These are phyloP conservation scores for Halictus quadricinctus DNA, from an alignment of 2,888 invertebrate genomes.

Conservation along the genomic window DNA sequence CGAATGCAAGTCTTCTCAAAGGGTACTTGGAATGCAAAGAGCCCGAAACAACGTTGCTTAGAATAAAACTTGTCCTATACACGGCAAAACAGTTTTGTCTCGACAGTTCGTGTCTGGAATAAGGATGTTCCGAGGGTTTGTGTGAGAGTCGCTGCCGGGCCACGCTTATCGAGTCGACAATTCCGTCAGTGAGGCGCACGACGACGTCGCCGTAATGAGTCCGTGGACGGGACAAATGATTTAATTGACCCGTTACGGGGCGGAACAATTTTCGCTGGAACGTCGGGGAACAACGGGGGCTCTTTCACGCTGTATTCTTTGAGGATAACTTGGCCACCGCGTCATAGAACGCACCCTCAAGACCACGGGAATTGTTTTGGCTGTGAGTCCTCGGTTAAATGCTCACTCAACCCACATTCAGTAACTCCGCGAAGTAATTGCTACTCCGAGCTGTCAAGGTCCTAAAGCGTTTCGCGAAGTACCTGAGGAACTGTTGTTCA, in stretches of 20 bases:
- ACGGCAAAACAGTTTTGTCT: background rate
- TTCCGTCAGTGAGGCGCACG: background rate
- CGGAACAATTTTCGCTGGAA: background rate
- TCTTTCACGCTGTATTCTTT: slow-evolving; percentile 30
- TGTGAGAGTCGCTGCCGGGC: background rate
- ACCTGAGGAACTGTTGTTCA: slow-evolving; percentile 48
- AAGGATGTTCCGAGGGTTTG: background rate
- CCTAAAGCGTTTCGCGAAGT: slow-evolving; percentile 47
- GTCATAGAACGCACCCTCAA: slow-evolving; percentile 42
- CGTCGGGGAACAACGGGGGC: background rate
- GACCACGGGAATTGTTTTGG: slow-evolving; percentile 63
- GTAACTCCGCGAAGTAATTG: slow-evolving; percentile 64
- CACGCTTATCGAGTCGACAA: slow-evolving; percentile 8
- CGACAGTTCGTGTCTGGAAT: background rate
- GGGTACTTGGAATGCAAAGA: background rate
- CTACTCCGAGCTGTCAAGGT: slow-evolving; percentile 60
- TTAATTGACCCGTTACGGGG: slow-evolving; percentile 7
- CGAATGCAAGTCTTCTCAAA: background rate
- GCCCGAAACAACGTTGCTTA: background rate
- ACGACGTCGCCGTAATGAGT: background rate
- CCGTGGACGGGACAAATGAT: background rate
- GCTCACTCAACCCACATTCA: slow-evolving; percentile 64
- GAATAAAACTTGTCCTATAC: background rate
- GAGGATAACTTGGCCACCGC: slow-evolving; percentile 32
- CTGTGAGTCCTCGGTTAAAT: slow-evolving; percentile 55